Percentiles rank a stretch among this genome's conserved stretches.
Evolutionary conservation across 1,140 invertebrate species (phyloP).

Genomic region (roundworm (Caenorhabditis elegans)): DNA sequence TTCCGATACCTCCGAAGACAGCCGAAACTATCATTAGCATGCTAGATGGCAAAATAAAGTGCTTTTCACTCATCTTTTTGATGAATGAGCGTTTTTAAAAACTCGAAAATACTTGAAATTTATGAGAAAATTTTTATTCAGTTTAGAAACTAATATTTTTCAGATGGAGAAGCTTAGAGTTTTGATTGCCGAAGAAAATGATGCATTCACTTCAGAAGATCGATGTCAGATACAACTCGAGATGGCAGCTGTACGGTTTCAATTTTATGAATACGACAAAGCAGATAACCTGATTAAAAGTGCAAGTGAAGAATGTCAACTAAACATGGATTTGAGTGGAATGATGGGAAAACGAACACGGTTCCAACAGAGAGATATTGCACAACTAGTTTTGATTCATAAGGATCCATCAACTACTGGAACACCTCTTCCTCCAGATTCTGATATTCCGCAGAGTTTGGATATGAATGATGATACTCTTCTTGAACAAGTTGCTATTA

Average conservation of each 20-base stretch:
- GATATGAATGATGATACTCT: constrained; percentile 37
- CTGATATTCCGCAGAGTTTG: constrained; percentile 16
- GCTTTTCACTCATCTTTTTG: neutral
- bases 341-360: constrained; percentile 84
- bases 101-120: too few species aligned
- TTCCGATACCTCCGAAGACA: neutral
- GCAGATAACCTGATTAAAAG: neutral
- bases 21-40: neutral
- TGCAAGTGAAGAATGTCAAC: neutral
- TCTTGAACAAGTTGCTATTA: neutral
- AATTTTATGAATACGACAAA: constrained; percentile 28
- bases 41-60: neutral
- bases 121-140: too few species aligned
- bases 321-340: constrained; percentile 69
- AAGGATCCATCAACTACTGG: neutral
- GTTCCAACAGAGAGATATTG: constrained; percentile 78
- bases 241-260: neutral
- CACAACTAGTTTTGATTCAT: constrained; percentile 76
- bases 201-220: neutral
- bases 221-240: neutral
- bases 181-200: neutral
- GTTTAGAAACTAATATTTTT: neutral
- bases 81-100: neutral
- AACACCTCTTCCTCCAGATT: neutral
- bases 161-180: neutral